Conservation (phyloP, 2,888 invertebrate genomes). For the Oeneis ivallda region DNA sequence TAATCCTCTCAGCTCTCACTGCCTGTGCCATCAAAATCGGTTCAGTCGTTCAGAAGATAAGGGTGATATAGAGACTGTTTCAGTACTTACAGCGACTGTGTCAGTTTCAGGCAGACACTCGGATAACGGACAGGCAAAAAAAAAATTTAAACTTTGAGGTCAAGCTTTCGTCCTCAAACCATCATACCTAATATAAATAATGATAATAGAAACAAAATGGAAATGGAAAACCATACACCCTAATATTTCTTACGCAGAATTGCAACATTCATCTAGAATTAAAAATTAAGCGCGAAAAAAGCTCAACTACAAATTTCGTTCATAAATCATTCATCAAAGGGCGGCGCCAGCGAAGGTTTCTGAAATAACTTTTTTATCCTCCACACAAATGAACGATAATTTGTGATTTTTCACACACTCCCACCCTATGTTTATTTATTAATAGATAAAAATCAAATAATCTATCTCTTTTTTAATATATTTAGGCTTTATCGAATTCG, state of each 20-base stretch:
- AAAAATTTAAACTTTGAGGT: too few species aligned
- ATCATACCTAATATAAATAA: too few species aligned
- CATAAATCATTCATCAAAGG: constrained; percentile 47
- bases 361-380: constrained; percentile 42
- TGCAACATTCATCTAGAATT: neutral
- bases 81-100: too few species aligned
- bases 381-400: constrained; percentile 58
- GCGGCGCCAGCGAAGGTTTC: constrained; percentile 53
- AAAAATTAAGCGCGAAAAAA: constrained; percentile 6
- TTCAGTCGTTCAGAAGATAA: too few species aligned
- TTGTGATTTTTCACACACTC: constrained; percentile 78
- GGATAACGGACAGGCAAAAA: too few species aligned
- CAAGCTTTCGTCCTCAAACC: too few species aligned
- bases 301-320: constrained; percentile 2
- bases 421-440: constrained; percentile 44
- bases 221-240: neutral
- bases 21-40: too few species aligned
- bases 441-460: constrained; percentile 26
- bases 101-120: too few species aligned
- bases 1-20: too few species aligned
- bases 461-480: constrained; percentile 33
- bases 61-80: too few species aligned
- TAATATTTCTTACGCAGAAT: neutral
- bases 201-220: neutral
- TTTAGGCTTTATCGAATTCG: neutral